Evolutionary conservation across 1,140 invertebrate species (phyloP), one percentile per base, ranked within the genome.

Genomic region (Delia radicum): DNA sequence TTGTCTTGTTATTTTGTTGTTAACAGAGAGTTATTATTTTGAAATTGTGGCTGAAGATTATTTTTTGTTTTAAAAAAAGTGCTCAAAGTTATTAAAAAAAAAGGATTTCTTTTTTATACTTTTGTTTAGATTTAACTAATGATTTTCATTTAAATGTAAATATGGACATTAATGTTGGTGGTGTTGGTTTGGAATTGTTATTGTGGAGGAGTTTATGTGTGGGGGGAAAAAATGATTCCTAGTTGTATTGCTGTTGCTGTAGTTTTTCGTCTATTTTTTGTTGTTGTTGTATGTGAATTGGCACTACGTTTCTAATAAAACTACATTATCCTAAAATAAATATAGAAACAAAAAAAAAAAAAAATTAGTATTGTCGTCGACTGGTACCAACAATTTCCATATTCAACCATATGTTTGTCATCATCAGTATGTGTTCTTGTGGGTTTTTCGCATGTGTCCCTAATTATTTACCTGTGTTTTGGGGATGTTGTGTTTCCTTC

Each of bases 261-360:
- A 33, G 4, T 10, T 42, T 8, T 42, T 42, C 12, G 37, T 15
- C 12, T 13, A 13, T 1, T 13, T 42, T 42, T 42, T 15, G 37
- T 42, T 42, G n/a, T 42, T 10, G 48, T 55, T 55, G 48, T 55
- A 21, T 55, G 6, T 55, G n/a, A 69, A 69, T 69, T 69, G 65
- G 65, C 65, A 69, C 65, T 69, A 69, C 65, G 65, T 69, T 69
- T 21, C 65, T 69, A 69, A 69, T n/a, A n/a, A 24, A 69, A 5
- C 65, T 69, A 69, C 65, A 69, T 74, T 74, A 74, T 74, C 46
- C 46, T 61, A 74, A 62, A 74, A 29, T 5, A 33, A 63, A 42
- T 42, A 15, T 42, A 42, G n/a, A 5, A 42, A 42, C n/a, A 10
- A 42, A 42, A 42, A 42, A 10, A 42, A 42, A 10, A 42, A 42